Evolutionary conservation across 2,888 invertebrate genomes (phyloP).

Genomic region (Rhabditoides inermis): DNA sequence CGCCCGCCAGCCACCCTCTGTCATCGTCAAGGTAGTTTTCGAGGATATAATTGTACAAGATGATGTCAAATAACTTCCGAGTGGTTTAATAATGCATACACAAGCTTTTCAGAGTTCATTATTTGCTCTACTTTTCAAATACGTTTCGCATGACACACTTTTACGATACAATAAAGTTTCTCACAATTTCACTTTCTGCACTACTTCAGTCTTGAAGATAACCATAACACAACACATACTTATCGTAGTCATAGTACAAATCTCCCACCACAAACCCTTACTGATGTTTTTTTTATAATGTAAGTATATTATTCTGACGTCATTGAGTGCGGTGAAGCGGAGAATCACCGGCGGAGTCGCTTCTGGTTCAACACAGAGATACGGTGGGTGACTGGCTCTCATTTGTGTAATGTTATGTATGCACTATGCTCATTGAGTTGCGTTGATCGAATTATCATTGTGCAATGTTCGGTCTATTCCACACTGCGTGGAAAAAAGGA

Average conservation of each 20-base stretch:
- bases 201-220: too few species aligned
- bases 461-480: background rate
- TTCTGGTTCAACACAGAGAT: conserved; percentile 52
- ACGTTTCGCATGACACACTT: too few species aligned
- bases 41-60: background rate
- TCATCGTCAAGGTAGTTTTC: conserved; percentile 37
- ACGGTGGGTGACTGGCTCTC: conserved; percentile 12
- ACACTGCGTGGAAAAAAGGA: background rate
- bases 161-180: too few species aligned
- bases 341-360: conserved; percentile 47
- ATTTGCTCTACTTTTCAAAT: too few species aligned
- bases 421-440: background rate
- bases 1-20: conserved; percentile 47
- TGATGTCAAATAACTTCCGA: background rate
- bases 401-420: background rate
- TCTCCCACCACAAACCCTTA: too few species aligned
- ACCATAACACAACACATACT: too few species aligned
- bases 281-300: background rate
- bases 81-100: background rate
- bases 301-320: background rate
- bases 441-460: background rate
- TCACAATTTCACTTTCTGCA: too few species aligned
- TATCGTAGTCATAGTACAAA: too few species aligned
- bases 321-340: conserved; percentile 45
- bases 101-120: background rate